These are phyloP conservation scores for Caenorhabditis sinica DNA, from an alignment of 2,888 invertebrate genomes.

Conservation along the genomic window DNA sequence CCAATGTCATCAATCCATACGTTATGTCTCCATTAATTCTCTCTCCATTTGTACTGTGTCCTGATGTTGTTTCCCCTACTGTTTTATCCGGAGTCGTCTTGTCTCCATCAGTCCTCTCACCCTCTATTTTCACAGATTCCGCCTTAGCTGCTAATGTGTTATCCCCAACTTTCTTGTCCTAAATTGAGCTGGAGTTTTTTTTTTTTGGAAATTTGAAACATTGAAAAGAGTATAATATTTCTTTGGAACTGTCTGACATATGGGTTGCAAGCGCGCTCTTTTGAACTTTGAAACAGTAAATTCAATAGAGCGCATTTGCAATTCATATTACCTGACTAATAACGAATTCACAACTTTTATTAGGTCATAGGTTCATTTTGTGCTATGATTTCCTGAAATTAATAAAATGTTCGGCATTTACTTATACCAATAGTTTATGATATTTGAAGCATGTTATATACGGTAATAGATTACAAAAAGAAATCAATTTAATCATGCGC, in stretches of 20 bases:
- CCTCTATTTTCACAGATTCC: constrained; percentile 76
- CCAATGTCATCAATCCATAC: constrained; percentile 80
- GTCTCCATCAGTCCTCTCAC: constrained; percentile 73
- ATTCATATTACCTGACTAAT: too few species aligned
- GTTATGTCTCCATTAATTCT: constrained; percentile 75
- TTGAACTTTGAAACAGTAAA: too few species aligned
- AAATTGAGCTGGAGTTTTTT: too few species aligned
- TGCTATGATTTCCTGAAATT: too few species aligned
- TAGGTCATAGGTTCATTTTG: too few species aligned
- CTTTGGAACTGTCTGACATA: too few species aligned
- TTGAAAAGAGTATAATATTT: constrained; percentile 13
- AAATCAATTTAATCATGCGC: constrained; percentile 49
- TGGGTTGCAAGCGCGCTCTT: too few species aligned
- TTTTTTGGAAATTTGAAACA: not conserved
- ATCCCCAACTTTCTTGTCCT: constrained; percentile 75
- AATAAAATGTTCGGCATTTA: too few species aligned
- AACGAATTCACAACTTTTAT: too few species aligned
- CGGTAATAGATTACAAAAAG: not conserved
- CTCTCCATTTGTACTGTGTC: constrained; percentile 73
- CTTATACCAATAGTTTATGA: too few species aligned
- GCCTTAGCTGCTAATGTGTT: constrained; percentile 73
- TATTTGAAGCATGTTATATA: too few species aligned
- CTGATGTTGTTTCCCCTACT: constrained; percentile 75
- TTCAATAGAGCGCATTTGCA: too few species aligned
- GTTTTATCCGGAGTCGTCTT: constrained; percentile 74